These are phyloP conservation scores for Leptoclinus maculatus DNA, from an alignment of 2,797 vertebrate genomes.

Conservation along the genomic window DNA sequence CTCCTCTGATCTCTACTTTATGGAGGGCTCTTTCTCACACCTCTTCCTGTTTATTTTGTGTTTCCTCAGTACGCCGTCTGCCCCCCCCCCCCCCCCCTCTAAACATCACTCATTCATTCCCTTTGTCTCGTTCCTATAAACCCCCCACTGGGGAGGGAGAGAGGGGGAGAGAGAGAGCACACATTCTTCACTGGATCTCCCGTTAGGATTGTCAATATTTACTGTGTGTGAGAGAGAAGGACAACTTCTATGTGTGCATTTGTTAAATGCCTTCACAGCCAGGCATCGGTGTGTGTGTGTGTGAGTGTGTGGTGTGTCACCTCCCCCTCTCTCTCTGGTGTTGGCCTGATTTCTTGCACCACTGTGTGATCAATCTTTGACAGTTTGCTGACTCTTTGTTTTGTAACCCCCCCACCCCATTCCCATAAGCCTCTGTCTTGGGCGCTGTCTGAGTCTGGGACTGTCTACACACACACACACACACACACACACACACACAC, in stretches of 20 bases:
- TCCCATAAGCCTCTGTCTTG: constrained; percentile 34
- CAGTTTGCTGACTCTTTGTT: constrained; percentile 75
- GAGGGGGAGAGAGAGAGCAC: neutral
- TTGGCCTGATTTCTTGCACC: constrained; percentile 63
- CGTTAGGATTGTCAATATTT: constrained; percentile 71
- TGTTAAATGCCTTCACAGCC: constrained; percentile 48
- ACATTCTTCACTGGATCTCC: constrained; percentile 55
- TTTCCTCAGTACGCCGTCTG: constrained; percentile 1
- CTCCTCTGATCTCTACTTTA: neutral
- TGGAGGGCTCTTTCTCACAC: neutral
- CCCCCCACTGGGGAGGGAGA: constrained; percentile 18
- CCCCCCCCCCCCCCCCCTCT: constrained; percentile 4
- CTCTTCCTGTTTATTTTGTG: constrained; percentile 12
- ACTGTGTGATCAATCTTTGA: constrained; percentile 65
- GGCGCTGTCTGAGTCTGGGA: constrained; percentile 58
- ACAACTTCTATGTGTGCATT: constrained; percentile 7
- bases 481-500: constrained; percentile 12
- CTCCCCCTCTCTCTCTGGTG: constrained; percentile 5
- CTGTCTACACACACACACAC: constrained; percentile 17
- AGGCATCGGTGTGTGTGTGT: neutral
- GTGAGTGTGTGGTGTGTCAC: constrained; percentile 14
- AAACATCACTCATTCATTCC: constrained; percentile 26
- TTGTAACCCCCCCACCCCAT: neutral
- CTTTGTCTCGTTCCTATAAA: constrained; percentile 58
- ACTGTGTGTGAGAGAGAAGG: constrained; percentile 39